Evolutionary conservation across 2,888 invertebrate species (phyloP), one percentile per base, ranked within the genome.

Genomic region (Melanargia galathea): DNA sequence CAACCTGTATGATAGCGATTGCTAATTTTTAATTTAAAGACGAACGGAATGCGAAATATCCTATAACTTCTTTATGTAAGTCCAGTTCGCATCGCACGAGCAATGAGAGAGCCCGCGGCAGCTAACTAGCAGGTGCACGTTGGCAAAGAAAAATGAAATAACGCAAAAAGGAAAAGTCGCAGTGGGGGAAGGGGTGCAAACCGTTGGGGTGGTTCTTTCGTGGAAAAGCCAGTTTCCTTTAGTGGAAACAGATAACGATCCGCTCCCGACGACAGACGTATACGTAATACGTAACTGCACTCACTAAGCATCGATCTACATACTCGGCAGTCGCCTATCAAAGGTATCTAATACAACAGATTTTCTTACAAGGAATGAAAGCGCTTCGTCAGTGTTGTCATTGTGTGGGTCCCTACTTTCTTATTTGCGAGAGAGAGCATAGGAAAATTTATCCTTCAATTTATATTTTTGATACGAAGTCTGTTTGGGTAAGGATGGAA

Each of bases 171-270:
- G 80, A 86, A 78, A 85, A 86, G 79, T 83, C 83, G 77, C 74
- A 76, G 70, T 74, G 79, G 75, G 82, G 81, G 64, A 22, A 81
- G 81, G 82, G 75, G 73, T 79, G 73, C 71, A 79, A 77, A 81
- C 79, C 81, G 80, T 74, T 75, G 82, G 87, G 88, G 89, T 79
- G 87, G 85, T 84, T 88, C 87, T 84, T 87, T 87, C 86, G 84
- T 82, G 80, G 86, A 86, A 86, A 89, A 90, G 87, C 83, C 89
- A 89, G 90, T 89, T 90, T 90, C 86, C 89, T 90, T 91, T 87
- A 88, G 86, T 91, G 84, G 89, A 89, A 90, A 90, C 88, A 90
- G 91, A 90, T 91, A 90, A 91, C 90, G 90, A 91, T 90, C 90
- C 89, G 79, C 82, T 85, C 85, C 87, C 86, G 87, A 86, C 90